Evolutionary conservation across 2,797 vertebrate species (phyloP), one percentile per base, ranked within the genome.

Genomic region (Thamnophis elegans): DNA sequence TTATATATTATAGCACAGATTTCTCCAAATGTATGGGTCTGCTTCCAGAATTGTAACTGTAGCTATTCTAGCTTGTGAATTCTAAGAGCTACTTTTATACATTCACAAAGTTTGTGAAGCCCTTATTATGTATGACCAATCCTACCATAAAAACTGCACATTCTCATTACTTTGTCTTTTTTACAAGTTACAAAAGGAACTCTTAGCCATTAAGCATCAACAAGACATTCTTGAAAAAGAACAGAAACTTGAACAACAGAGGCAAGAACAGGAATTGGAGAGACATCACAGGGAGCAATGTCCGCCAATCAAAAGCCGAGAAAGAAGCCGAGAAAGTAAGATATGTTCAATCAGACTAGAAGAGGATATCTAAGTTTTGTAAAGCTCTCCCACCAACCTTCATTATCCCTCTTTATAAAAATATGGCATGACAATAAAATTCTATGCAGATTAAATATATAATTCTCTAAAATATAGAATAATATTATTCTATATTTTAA

Each of bases 211-310:
- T 98, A 99, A 99, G 97, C 99, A 99, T 94, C 99, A 99, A 95
- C 99, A 99, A 98, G 99, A 99, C 97, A 98, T 99, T 94, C 97
- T 98, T 94, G 99, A 99, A 97, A 99, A 99, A 97, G 99, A 99
- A 94, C 98, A 99, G 96, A 98, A 99, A 97, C 97, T 99, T 98
- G 99, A 99, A 97, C 98, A 99, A 95, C 99, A 98, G 97, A 98
- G 98, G 96, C 99, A 99, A 98, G 99, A 99, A 97, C 99, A 99
- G 97, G 99, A 99, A 96, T 97, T 98, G 97, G 99, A 99, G 97
- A 98, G 98, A 95, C 98, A 98, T 96, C 98, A 98, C 89, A 97
- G 98, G 94, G 99, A 99, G 93, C 99, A 99, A 91, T 98, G 98
- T 95, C 97, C 97, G 96, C 98, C 98, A 95, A 98, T 99, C 96